A percentile compares a stretch with the other conserved stretches of the same genome.
Evolutionary conservation across 2,888 invertebrate genomes (phyloP).

Genomic region (Synergus japonicus): DNA sequence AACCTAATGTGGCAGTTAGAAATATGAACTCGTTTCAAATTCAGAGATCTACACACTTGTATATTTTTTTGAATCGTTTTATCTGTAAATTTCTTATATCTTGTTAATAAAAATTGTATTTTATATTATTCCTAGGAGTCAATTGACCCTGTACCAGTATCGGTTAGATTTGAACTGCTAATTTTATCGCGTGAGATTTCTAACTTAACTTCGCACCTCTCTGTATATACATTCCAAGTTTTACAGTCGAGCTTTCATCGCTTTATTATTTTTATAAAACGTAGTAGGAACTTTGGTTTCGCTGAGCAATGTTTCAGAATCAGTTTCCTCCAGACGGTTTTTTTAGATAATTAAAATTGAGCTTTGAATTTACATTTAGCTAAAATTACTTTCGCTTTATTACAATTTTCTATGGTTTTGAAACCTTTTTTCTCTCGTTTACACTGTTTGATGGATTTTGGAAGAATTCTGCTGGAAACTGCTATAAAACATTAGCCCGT

Average conservation of each 20-base stretch:
- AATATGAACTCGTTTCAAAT: neutral
- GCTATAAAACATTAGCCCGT: slow-evolving; percentile 77
- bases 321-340: slow-evolving; percentile 71
- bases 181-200: slow-evolving; percentile 67
- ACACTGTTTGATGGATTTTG: slow-evolving; percentile 31
- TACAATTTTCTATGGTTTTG: slow-evolving; percentile 23
- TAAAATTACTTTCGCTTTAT: slow-evolving; percentile 23
- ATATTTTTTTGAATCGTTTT: neutral
- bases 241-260: slow-evolving; percentile 71
- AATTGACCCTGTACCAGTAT: slow-evolving; percentile 53
- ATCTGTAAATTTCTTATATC: neutral
- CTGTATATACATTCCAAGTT: slow-evolving; percentile 74
- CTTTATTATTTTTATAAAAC: slow-evolving; percentile 74
- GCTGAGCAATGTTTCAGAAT: slow-evolving; percentile 78
- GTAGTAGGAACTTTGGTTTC: slow-evolving; percentile 83
- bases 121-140: slow-evolving; percentile 44
- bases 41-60: neutral
- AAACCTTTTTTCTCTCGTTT: slow-evolving; percentile 19
- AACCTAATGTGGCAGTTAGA: neutral
- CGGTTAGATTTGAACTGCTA: slow-evolving; percentile 69
- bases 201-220: slow-evolving; percentile 67
- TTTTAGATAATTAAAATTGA: neutral
- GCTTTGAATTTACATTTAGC: neutral
- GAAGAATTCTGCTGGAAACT: slow-evolving; percentile 72
- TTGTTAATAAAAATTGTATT: neutral